Evolutionary conservation across 2,888 invertebrate species (phyloP).

Genomic region (Nephrocerus scutellatus): DNA sequence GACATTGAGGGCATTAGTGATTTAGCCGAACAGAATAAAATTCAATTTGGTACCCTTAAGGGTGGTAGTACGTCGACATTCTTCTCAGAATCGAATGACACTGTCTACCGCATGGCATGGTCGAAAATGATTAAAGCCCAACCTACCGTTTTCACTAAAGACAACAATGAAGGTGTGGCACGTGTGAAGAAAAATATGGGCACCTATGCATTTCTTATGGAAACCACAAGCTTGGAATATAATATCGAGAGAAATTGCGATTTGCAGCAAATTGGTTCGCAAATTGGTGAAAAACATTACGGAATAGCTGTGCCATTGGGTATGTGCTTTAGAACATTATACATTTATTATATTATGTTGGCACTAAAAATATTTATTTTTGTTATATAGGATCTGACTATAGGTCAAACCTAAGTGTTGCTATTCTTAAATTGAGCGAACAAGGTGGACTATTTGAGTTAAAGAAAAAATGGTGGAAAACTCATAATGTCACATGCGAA

Average conservation of each 20-base stretch:
- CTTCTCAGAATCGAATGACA: slow-evolving; percentile 80
- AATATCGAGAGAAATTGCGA: slow-evolving; percentile 73
- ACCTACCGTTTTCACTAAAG: slow-evolving; percentile 71
- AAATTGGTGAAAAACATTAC: slow-evolving; percentile 86
- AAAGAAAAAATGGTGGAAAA: slow-evolving; percentile 89
- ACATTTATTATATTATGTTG: too few species aligned
- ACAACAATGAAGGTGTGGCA: slow-evolving; percentile 77
- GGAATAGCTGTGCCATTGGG: slow-evolving; percentile 87
- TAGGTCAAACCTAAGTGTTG: slow-evolving; percentile 73
- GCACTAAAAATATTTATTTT: too few species aligned
- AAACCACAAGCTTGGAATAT: slow-evolving; percentile 90
- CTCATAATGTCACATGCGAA: slow-evolving; percentile 50
- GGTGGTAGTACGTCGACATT: slow-evolving; percentile 88
- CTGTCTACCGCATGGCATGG: slow-evolving; percentile 84
- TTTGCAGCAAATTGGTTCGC: slow-evolving; percentile 69
- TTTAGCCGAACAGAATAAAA: slow-evolving; percentile 83
- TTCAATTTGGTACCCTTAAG: slow-evolving; percentile 84
- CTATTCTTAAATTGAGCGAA: slow-evolving; percentile 85
- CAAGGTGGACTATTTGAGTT: slow-evolving; percentile 71
- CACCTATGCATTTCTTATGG: slow-evolving; percentile 91
- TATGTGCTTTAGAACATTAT: slow-evolving; percentile 38
- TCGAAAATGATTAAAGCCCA: slow-evolving; percentile 75
- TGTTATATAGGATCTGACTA: slow-evolving; percentile 62
- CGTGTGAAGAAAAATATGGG: slow-evolving; percentile 67
- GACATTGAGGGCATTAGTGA: slow-evolving; percentile 87